Percentiles rank a stretch among this genome's conserved stretches.
Evolutionary conservation across 2,888 invertebrate species (phyloP).

Genomic region (Venustoraphidia nigricollis): DNA sequence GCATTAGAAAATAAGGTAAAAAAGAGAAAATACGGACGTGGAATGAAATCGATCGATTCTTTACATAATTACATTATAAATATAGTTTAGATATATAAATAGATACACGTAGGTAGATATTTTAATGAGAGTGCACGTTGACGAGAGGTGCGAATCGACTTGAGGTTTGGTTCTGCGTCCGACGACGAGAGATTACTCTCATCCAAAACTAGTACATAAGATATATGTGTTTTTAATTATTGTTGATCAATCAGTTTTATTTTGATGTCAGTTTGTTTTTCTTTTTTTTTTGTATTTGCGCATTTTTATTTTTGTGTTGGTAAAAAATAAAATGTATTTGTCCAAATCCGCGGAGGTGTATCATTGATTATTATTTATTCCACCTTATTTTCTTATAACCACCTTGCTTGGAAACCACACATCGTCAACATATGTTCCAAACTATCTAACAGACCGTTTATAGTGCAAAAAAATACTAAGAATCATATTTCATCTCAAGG

Average conservation of each 20-base stretch:
- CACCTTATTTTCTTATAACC: no score
- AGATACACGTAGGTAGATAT: constrained; percentile 1
- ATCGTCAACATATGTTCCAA: no score
- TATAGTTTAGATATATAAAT: neutral
- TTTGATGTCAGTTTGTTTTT: constrained; percentile 3
- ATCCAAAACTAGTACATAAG: constrained; percentile 2
- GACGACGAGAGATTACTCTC: neutral
- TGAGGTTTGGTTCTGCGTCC: neutral
- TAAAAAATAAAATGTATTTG: constrained; percentile 7
- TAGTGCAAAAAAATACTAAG: no score
- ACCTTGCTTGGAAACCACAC: no score
- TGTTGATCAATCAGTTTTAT: constrained; percentile 4
- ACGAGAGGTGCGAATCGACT: constrained; percentile 4
- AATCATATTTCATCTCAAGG: no score
- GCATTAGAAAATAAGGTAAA: constrained; percentile 4
- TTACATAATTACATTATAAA: neutral
- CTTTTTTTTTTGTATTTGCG: constrained; percentile 6
- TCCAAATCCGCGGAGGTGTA: neutral
- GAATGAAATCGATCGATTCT: neutral
- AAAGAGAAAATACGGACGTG: neutral
- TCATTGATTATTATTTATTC: no score
- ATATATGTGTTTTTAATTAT: constrained; percentile 4
- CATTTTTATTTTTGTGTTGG: constrained; percentile 7
- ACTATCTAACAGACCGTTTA: no score
- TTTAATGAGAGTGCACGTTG: neutral